Evolutionary conservation across 2,888 invertebrate genomes (phyloP).

Genomic region (Busseola fusca): DNA sequence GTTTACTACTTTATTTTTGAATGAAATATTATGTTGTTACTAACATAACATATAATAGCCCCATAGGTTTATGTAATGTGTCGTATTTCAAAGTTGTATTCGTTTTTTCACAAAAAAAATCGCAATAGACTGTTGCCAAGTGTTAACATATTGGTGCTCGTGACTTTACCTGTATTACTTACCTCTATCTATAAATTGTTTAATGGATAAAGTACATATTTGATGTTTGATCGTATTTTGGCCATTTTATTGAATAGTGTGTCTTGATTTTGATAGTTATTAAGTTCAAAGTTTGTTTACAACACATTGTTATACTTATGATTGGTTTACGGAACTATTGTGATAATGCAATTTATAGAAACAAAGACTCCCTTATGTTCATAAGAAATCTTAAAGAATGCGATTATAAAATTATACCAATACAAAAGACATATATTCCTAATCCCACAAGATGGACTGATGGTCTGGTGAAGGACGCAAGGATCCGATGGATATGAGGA

Average conservation of each 20-base stretch:
- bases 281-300: background rate
- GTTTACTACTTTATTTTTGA: no score
- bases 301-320: background rate
- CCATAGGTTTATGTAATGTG: no score
- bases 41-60: no score
- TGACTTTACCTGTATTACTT: conserved; percentile 3
- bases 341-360: background rate
- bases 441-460: background rate
- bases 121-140: no score
- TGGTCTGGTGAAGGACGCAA: background rate
- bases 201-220: conserved; percentile 1
- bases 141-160: no score
- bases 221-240: conserved; percentile 13
- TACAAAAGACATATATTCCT: background rate
- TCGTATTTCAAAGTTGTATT: no score
- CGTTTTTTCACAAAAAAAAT: no score
- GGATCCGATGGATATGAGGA: background rate
- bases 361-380: background rate
- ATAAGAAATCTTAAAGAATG: background rate
- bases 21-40: no score
- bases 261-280: conserved; percentile 10
- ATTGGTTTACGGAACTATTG: background rate
- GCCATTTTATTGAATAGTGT: background rate
- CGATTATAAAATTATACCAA: background rate
- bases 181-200: conserved; percentile 5